A percentile compares a stretch with the other conserved stretches of the same genome.
Evolutionary conservation across 2,888 invertebrate genomes (phyloP).

Genomic region (Apotomis turbidana): DNA sequence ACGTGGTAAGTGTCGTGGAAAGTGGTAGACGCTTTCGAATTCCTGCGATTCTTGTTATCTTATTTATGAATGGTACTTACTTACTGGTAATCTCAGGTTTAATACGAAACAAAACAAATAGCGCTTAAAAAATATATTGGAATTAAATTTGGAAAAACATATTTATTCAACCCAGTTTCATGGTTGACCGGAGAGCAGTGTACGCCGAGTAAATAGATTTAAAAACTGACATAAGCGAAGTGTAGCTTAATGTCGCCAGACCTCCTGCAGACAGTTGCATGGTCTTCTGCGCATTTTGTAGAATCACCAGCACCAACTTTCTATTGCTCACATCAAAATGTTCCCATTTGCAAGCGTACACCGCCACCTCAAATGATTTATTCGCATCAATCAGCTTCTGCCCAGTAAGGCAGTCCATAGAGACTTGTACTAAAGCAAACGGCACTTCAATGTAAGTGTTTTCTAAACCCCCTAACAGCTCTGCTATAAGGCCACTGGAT

Average conservation of each 20-base stretch:
- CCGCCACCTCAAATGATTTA: constrained; percentile 50
- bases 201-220: constrained; percentile 57
- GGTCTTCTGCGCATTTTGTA: constrained; percentile 55
- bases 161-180: constrained; percentile 35
- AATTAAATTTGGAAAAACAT: no score
- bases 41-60: no score
- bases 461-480: constrained; percentile 63
- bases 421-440: constrained; percentile 59
- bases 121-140: no score
- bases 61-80: no score
- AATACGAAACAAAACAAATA: no score
- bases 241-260: constrained; percentile 52
- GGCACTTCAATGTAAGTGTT: constrained; percentile 62
- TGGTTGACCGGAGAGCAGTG: constrained; percentile 53
- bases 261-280: constrained; percentile 58
- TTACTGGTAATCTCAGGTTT: no score
- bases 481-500: constrained; percentile 57
- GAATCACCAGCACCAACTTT: constrained; percentile 54
- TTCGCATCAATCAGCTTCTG: constrained; percentile 58
- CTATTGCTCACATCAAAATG: constrained; percentile 53
- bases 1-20: no score
- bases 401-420: constrained; percentile 56
- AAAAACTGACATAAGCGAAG: constrained; percentile 52
- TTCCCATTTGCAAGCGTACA: constrained; percentile 59
- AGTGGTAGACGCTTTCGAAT: no score